phyloP scores from a whole-genome alignment of 2,113 vertebrate genomes.

The Caretta caretta region DNA sequence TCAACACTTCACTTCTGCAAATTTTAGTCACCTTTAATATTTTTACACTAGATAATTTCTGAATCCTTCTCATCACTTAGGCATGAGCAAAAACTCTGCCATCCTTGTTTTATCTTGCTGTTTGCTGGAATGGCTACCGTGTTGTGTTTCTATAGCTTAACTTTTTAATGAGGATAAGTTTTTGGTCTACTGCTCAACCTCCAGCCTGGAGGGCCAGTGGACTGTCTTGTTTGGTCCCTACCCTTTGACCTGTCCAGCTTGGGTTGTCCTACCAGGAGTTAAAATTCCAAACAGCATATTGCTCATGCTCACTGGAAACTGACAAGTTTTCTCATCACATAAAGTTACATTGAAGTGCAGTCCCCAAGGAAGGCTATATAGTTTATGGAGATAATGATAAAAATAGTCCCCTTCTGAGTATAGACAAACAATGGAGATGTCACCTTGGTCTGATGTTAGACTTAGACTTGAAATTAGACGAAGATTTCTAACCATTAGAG shows the following conservation, averaged over 20 bases:
- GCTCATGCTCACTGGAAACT: not conserved
- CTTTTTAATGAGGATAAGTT: not conserved
- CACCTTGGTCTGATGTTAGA: not conserved
- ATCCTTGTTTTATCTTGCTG: not conserved
- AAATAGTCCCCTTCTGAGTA: not conserved
- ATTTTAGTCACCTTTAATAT: not conserved
- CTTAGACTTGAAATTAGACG: too few relatives aligned
- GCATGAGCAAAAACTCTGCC: not conserved
- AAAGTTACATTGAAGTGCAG: not conserved
- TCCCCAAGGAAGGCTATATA: not conserved
- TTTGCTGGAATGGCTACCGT: not conserved
- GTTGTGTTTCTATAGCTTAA: not conserved
- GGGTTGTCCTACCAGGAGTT: not conserved
- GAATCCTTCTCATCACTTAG: not conserved
- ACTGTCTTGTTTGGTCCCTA: not conserved
- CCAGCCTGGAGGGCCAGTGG: not conserved
- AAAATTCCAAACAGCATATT: not conserved
- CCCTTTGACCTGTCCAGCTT: not conserved
- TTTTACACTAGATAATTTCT: not conserved
- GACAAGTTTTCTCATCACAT: not conserved
- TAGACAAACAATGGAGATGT: not conserved
- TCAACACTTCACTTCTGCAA: not conserved
- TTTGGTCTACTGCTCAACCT: not conserved
- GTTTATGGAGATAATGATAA: not conserved
- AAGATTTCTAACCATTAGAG: too few relatives aligned